Evolutionary conservation across 2,113 vertebrate species (phyloP).

Genomic region (Melozone crissalis): DNA sequence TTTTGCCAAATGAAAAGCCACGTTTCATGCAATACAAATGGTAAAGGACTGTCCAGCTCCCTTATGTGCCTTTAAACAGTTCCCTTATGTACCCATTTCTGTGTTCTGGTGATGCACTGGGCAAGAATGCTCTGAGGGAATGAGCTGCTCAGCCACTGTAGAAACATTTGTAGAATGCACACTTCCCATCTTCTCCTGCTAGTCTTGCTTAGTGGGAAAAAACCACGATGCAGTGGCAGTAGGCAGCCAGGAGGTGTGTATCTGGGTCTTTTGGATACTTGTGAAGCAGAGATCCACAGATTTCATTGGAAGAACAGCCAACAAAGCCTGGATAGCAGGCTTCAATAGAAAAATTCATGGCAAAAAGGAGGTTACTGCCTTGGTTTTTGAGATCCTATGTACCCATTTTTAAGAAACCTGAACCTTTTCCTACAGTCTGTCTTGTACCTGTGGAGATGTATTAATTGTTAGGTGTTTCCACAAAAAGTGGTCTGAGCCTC

Average conservation of each 20-base stretch:
- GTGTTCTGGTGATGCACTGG: not conserved
- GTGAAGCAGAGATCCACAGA: not conserved
- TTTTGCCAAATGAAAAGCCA: not conserved
- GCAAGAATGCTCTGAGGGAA: not conserved
- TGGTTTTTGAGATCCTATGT: not conserved
- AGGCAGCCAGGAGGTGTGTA: not conserved
- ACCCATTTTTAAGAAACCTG: not conserved
- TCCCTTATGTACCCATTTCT: not conserved
- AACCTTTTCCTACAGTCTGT: not conserved
- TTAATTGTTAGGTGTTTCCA: not conserved
- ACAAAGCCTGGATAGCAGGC: not conserved
- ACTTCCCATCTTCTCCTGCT: not conserved
- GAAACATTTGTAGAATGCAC: not conserved
- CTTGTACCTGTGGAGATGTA: not conserved
- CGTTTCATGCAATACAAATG: not conserved
- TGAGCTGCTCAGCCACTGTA: not conserved
- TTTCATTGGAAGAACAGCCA: not conserved
- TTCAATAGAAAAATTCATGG: not conserved
- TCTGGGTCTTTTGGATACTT: not conserved
- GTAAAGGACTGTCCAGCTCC: not conserved
- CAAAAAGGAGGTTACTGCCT: not conserved
- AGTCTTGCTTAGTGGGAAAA: not conserved
- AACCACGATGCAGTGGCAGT: accelerated
- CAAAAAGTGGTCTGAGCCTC: not conserved
- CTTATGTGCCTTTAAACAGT: not conserved